Evolutionary conservation across 2,113 vertebrate genomes (phyloP), one percentile per base, ranked within the genome.

Genomic region (Cyrtonyx montezumae): DNA sequence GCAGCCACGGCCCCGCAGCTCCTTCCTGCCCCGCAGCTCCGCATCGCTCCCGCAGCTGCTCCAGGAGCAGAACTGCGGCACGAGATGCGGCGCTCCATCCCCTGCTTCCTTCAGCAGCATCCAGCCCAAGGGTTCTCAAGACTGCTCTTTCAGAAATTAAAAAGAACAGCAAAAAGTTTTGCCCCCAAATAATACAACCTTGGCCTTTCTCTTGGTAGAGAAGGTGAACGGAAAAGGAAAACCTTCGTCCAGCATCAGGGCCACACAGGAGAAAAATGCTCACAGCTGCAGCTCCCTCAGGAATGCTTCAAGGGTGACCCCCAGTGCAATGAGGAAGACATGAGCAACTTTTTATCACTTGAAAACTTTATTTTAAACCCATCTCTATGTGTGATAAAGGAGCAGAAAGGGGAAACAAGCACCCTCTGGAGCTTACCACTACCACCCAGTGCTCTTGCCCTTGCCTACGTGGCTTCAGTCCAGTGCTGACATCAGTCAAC

Each of bases 331-430:
- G 25, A 93, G 56, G 40, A n/a, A 88, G 82, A 85, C 65, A 94
- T 83, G n/a, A 95, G 90, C 89, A 48, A 94, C n/a, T 19, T 42
- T 51, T 67, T 1, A 0, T 61, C 40, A 34, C n/a, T 7, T 0
- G 14, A 80, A 94, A 75, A 32, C 51, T 96, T 96, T 95, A 94
- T 96, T 95, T 91, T 16, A 79, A 84, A 79, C 2, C n/a, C 34
- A 77, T 11, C 19, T 66, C n/a, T 71, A 58, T 14, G 75, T 51
- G 42, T 34, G 32, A 28, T 14, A 40, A 96, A 83, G n/a, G 55
- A 87, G 55, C 22, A 49, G 18, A 53, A 87, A 76, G 42, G 17
- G 53, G 65, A 65, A 92, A n/a, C 21, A 75, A 59, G 46, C 14
- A 71, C 67, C 45, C 34, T 77, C 5, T 37, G 59, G 49, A 89